Conservation (phyloP, 2,797 vertebrate species). For the Acrocephalus scirpaceus region DNA sequence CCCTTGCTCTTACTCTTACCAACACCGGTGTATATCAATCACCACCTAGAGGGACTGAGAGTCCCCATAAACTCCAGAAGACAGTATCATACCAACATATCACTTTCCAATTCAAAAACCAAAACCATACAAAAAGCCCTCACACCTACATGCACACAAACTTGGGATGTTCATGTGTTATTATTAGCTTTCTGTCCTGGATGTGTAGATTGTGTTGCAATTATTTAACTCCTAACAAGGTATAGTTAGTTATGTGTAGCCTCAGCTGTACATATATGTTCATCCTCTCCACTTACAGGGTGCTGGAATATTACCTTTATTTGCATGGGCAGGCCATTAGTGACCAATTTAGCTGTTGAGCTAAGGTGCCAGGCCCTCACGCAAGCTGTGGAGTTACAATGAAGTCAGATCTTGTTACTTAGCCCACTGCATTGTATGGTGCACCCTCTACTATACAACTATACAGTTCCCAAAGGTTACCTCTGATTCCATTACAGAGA, state of each 20-base stretch:
- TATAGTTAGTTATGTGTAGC: neutral
- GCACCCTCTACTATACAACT: neutral
- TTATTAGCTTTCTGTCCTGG: neutral
- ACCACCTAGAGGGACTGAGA: neutral
- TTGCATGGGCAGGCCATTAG: slow-evolving; percentile 22
- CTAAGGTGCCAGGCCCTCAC: slow-evolving; percentile 26
- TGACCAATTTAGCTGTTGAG: slow-evolving; percentile 53
- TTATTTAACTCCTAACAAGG: neutral
- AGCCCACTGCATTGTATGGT: neutral
- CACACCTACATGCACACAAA: neutral
- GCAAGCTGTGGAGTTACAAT: slow-evolving; percentile 27
- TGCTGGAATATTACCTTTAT: neutral
- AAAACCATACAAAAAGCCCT: neutral
- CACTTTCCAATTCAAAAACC: neutral
- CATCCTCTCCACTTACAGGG: neutral
- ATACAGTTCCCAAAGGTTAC: slow-evolving; percentile 7
- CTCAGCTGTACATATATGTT: neutral
- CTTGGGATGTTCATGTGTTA: neutral
- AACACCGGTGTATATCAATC: neutral
- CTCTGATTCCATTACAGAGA: neutral
- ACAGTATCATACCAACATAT: neutral
- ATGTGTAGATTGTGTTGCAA: neutral
- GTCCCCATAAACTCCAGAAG: neutral
- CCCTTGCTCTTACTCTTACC: neutral
- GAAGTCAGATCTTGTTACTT: neutral